Evolutionary conservation across 92 coral and sea anemone species (phyloP).

Genomic region (Actinostola sp.): DNA sequence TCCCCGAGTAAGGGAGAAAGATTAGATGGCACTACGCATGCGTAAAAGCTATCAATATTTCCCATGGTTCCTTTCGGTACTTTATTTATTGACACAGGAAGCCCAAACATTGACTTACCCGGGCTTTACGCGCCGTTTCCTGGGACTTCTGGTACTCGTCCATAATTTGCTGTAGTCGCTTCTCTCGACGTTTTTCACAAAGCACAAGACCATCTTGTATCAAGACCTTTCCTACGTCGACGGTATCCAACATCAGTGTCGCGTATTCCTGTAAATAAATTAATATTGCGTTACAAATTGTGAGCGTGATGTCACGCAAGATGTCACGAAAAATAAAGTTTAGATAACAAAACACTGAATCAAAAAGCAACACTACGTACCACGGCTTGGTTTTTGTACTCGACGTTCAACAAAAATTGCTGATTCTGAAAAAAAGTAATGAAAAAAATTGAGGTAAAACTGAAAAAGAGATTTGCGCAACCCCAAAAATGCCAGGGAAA

Average conservation of each 20-base stretch:
- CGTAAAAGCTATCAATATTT: too few species aligned
- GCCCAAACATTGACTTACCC: constrained; percentile 52
- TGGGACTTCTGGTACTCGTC: constrained; percentile 82
- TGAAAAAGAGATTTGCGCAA: background rate
- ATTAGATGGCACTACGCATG: too few species aligned
- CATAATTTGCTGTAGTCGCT: constrained; percentile 87
- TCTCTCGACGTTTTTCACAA: constrained; percentile 87
- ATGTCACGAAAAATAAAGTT: background rate
- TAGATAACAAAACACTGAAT: background rate
- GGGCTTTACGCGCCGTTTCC: constrained; percentile 89
- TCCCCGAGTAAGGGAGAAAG: too few species aligned
- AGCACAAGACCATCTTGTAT: constrained; percentile 87
- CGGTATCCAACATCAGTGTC: constrained; percentile 77
- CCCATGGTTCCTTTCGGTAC: too few species aligned
- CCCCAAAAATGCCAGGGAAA: background rate
- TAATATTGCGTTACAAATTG: background rate
- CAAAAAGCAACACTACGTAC: constrained; percentile 30
- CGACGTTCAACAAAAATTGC: constrained; percentile 82
- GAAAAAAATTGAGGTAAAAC: background rate
- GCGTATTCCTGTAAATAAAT: constrained; percentile 64
- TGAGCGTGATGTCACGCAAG: constrained; percentile 6
- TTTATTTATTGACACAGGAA: too few species aligned
- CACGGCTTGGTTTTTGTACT: constrained; percentile 80
- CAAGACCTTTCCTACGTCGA: constrained; percentile 79
- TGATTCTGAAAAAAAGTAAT: constrained; percentile 56